Percentiles rank a stretch among this genome's conserved stretches.
Conservation (phyloP, 2,797 vertebrate genomes). For the Botia kubotai region DNA sequence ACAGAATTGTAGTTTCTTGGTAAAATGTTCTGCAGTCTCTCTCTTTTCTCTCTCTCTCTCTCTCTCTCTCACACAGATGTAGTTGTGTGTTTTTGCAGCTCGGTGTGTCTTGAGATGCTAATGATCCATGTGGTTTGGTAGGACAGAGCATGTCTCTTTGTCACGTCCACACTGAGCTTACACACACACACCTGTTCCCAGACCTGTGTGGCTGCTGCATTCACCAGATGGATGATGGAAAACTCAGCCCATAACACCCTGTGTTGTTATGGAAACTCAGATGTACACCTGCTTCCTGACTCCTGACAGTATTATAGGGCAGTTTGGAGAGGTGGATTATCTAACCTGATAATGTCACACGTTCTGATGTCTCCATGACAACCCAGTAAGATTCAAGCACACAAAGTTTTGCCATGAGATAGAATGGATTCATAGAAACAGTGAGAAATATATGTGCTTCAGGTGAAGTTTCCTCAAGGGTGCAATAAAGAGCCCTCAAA, state of each 20-base stretch:
- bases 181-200: constrained; percentile 14
- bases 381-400: constrained; percentile 44
- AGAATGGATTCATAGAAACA: constrained; percentile 46
- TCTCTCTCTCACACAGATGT: not conserved
- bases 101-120: constrained; percentile 15
- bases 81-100: constrained; percentile 24
- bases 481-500: not conserved
- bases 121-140: constrained; percentile 32
- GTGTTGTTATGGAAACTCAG: constrained; percentile 54
- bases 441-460: not conserved
- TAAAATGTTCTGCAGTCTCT: too few species aligned
- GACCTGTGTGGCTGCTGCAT: constrained; percentile 11
- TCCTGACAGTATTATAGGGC: constrained; percentile 32
- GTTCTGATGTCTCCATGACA: constrained; percentile 56
- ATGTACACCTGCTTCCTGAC: constrained; percentile 40
- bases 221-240: constrained; percentile 40
- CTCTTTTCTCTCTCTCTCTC: too few species aligned
- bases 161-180: not conserved
- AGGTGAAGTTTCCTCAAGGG: not conserved
- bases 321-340: constrained; percentile 33
- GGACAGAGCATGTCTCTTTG: not conserved
- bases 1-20: not conserved
- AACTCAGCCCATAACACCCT: constrained; percentile 37
- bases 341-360: constrained; percentile 24
- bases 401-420: constrained; percentile 28